phyloP scores from a whole-genome alignment of 2,797 vertebrate species.

The Chaetophractus vellerosus region DNA sequence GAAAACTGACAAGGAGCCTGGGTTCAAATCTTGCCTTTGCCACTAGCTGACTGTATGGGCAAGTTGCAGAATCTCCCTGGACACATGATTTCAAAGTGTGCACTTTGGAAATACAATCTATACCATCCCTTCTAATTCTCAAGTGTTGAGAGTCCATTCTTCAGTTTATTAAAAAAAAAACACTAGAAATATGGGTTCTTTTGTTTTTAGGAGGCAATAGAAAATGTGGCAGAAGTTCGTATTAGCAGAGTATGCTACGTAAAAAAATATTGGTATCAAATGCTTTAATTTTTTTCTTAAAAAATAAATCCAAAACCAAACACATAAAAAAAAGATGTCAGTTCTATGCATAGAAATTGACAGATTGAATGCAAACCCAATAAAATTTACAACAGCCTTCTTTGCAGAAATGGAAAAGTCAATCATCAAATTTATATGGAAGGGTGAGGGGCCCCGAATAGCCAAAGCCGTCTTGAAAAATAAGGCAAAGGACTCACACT shows the following conservation, averaged over 20 bases:
- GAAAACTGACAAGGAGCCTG: not conserved
- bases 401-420: no score
- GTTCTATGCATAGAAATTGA: no score
- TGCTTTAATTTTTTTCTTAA: not conserved
- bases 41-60: not conserved
- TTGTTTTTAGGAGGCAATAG: not conserved
- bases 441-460: no score
- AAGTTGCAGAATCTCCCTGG: not conserved
- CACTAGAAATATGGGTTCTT: not conserved
- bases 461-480: no score
- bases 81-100: not conserved
- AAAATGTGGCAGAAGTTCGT: constrained; percentile 16
- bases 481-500: no score
- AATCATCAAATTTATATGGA: no score
- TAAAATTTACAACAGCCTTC: no score
- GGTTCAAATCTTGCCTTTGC: not conserved
- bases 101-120: not conserved
- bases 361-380: no score
- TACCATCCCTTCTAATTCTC: not conserved
- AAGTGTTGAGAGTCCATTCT: not conserved
- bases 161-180: not conserved
- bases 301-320: not conserved
- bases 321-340: not conserved
- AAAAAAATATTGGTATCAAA: not conserved
- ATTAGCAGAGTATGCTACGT: not conserved